These are phyloP conservation scores for Trichogramma pretiosum DNA, from an alignment of 1,140 invertebrate species.

Conservation along the genomic window DNA sequence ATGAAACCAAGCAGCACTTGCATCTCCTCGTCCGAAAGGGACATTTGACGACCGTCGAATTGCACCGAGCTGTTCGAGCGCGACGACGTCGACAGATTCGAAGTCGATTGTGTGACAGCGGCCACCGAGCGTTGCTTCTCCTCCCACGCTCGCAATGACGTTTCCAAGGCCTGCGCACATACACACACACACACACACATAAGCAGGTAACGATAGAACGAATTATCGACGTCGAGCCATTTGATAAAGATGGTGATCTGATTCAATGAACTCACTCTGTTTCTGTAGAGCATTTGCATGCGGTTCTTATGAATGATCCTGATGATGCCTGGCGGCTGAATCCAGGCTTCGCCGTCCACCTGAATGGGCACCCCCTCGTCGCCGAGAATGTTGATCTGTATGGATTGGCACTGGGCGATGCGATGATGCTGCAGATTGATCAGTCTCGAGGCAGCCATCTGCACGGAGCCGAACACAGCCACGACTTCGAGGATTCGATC, in stretches of 20 bases:
- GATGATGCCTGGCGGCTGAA: constrained; percentile 93
- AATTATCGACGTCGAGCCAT: too few relatives aligned
- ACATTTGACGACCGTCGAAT: constrained; percentile 27
- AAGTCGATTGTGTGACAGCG: constrained; percentile 35
- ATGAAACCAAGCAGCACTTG: constrained; percentile 68
- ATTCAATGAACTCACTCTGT: constrained; percentile 52
- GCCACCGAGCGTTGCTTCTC: constrained; percentile 73
- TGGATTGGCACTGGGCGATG: constrained; percentile 90
- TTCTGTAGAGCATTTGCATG: constrained; percentile 89
- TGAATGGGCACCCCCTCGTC: constrained; percentile 83
- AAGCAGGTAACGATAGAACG: constrained; percentile 1
- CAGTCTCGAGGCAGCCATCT: constrained; percentile 91
- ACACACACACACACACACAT: constrained; percentile 10
- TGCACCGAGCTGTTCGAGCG: constrained; percentile 31
- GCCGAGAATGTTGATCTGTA: constrained; percentile 90
- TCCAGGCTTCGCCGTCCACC: constrained; percentile 96
- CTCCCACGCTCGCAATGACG: constrained; percentile 83
- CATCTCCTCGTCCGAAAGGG: constrained; percentile 60
- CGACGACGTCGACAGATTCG: constrained; percentile 32
- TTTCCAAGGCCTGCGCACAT: constrained; percentile 64
- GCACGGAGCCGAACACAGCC: constrained; percentile 91
- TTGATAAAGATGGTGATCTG: constrained; percentile 1
- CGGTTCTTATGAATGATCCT: constrained; percentile 93
- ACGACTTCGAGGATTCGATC: constrained; percentile 91
- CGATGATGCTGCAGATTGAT: constrained; percentile 94